These are phyloP conservation scores for Neuroscelio doddi DNA, from an alignment of 2,888 invertebrate species.

Conservation along the genomic window DNA sequence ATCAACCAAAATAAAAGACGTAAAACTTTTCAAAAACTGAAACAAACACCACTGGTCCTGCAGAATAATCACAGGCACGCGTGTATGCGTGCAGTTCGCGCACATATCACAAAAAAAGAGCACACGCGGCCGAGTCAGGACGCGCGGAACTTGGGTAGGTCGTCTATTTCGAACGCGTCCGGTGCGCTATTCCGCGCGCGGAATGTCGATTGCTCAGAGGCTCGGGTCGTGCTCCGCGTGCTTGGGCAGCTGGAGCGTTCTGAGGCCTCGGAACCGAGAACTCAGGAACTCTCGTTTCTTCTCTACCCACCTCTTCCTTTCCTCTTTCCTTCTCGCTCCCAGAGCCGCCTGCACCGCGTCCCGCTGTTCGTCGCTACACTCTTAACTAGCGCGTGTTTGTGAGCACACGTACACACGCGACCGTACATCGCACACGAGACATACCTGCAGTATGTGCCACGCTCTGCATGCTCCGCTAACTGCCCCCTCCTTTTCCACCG, in stretches of 20 bases:
- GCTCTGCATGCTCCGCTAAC: conserved; percentile 35
- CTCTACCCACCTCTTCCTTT: conserved; percentile 2
- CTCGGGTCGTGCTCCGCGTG: not conserved
- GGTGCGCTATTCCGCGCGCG: conserved; percentile 24
- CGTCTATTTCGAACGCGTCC: conserved; percentile 52
- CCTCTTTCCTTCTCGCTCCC: conserved; percentile 8
- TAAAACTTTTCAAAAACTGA: no score
- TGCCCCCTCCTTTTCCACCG: conserved; percentile 2
- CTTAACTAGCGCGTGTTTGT: no score
- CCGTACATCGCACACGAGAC: not conserved
- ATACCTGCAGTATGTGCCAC: conserved; percentile 36
- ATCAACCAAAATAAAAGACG: no score
- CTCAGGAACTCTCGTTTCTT: conserved; percentile 32
- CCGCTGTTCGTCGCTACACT: not conserved
- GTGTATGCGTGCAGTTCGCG: not conserved
- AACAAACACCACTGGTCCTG: no score
- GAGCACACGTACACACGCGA: conserved; percentile 25
- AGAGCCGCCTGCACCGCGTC: not conserved
- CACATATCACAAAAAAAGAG: not conserved
- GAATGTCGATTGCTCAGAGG: conserved; percentile 2
- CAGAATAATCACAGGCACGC: not conserved
- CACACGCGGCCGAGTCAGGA: not conserved
- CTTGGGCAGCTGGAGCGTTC: conserved; percentile 6
- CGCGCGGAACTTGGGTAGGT: conserved; percentile 44
- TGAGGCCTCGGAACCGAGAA: conserved; percentile 18